phyloP scores from a whole-genome alignment of 2,113 vertebrate species.

The Rattus rattus region DNA sequence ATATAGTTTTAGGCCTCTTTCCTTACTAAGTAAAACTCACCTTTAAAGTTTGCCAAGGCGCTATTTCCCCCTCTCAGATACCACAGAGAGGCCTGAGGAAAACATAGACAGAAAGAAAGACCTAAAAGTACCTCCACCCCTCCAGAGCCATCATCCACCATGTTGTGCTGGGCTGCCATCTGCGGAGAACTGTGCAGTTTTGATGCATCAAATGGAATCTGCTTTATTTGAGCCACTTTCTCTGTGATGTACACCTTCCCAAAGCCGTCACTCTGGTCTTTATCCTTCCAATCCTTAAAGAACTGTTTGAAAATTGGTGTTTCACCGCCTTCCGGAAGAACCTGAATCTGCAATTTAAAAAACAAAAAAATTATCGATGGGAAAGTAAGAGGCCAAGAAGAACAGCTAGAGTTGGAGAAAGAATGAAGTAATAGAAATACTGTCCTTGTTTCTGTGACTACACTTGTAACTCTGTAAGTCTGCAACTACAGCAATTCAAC shows the following conservation, averaged over 20 bases:
- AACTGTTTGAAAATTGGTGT: slow-evolving; percentile 96
- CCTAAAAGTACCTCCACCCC: slow-evolving; percentile 89
- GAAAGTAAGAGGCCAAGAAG: slow-evolving; percentile 32
- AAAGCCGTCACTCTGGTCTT: slow-evolving; percentile 91
- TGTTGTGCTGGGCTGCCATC: slow-evolving; percentile 95
- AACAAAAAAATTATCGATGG: neutral
- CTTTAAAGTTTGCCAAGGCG: neutral
- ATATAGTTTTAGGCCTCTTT: neutral
- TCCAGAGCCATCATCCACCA: slow-evolving; percentile 94
- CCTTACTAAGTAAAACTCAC: neutral
- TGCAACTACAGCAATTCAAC: neutral
- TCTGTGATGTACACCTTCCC: slow-evolving; percentile 93
- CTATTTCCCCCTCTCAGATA: neutral
- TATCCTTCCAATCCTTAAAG: slow-evolving; percentile 93
- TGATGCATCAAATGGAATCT: slow-evolving; percentile 93
- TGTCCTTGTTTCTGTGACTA: neutral
- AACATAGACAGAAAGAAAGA: neutral
- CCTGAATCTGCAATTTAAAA: slow-evolving; percentile 91
- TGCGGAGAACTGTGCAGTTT: slow-evolving; percentile 90
- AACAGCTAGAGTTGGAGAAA: neutral
- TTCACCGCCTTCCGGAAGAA: slow-evolving; percentile 95
- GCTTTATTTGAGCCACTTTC: slow-evolving; percentile 91
- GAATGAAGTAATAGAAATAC: neutral
- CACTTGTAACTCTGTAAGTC: neutral
- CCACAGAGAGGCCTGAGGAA: neutral